Conservation (phyloP, 2,113 vertebrate genomes). For the Mustelus asterias region DNA sequence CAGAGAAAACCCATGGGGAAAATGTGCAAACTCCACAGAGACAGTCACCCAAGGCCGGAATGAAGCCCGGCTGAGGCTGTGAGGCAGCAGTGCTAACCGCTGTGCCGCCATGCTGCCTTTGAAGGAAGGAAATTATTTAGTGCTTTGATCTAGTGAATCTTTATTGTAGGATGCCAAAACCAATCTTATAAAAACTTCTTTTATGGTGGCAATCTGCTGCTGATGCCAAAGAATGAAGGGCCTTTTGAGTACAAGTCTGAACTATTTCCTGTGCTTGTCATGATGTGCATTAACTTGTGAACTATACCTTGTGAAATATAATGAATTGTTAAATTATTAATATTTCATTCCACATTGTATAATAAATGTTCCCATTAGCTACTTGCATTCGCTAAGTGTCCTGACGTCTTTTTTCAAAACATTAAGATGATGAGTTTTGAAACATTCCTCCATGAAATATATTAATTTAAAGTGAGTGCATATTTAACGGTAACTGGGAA, state of each 20-base stretch:
- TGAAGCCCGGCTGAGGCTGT: too few species aligned
- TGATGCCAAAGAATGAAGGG: background rate
- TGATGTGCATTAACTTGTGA: background rate
- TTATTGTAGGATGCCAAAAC: background rate
- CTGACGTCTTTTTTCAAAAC: background rate
- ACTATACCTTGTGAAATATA: background rate
- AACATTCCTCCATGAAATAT: background rate
- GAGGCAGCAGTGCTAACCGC: too few species aligned
- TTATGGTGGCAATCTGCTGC: background rate
- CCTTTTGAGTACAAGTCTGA: background rate
- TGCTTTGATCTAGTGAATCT: background rate
- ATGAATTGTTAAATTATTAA: conserved; percentile 1
- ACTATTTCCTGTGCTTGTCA: background rate
- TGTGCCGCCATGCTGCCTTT: background rate
- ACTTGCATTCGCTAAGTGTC: background rate
- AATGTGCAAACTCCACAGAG: too few species aligned
- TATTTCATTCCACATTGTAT: background rate
- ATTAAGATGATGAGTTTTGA: background rate
- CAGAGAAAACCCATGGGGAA: too few species aligned
- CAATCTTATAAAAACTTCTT: background rate
- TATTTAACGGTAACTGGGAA: background rate
- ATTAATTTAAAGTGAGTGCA: background rate
- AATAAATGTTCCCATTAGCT: conserved; percentile 7
- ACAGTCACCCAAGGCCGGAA: too few species aligned
- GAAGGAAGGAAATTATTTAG: background rate